These are phyloP conservation scores for Pammene fasciana DNA, from an alignment of 2,888 invertebrate species.

Conservation along the genomic window DNA sequence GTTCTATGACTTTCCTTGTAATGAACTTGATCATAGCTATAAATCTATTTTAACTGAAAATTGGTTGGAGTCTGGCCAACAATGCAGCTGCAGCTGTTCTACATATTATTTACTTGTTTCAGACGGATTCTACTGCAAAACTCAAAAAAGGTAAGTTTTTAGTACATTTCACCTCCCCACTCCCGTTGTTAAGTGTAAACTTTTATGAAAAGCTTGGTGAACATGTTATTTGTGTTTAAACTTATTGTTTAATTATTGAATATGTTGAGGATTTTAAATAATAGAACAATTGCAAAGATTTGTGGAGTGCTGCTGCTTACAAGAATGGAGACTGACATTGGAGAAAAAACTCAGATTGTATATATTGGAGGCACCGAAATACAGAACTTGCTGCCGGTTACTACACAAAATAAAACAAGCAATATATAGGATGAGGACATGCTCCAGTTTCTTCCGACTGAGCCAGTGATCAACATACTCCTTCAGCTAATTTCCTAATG, in stretches of 20 bases:
- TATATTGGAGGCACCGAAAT: constrained; percentile 44
- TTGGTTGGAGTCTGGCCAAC: constrained; percentile 51
- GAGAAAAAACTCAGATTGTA: constrained; percentile 48
- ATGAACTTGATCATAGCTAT: constrained; percentile 16
- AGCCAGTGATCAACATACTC: constrained; percentile 23
- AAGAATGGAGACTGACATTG: constrained; percentile 45
- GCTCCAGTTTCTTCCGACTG: constrained; percentile 33
- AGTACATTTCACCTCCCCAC: not conserved
- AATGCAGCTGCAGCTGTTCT: constrained; percentile 27
- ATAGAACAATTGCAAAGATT: constrained; percentile 36
- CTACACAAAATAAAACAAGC: constrained; percentile 46
- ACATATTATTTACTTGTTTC: constrained; percentile 58
- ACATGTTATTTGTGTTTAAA: constrained; percentile 38
- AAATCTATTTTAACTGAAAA: constrained; percentile 46
- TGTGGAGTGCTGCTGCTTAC: constrained; percentile 45
- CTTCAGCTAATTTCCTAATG: constrained; percentile 26
- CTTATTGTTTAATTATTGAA: constrained; percentile 26
- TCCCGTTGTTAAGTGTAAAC: not conserved
- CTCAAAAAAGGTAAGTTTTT: constrained; percentile 80
- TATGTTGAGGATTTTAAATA: constrained; percentile 22
- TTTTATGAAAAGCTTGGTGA: constrained; percentile 27
- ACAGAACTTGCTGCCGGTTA: constrained; percentile 43
- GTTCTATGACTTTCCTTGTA: constrained; percentile 10
- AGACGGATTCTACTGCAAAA: constrained; percentile 84
- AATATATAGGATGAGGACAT: constrained; percentile 48